phyloP scores from a whole-genome alignment of 2,113 vertebrate species.

The Atrichornis clamosus region DNA sequence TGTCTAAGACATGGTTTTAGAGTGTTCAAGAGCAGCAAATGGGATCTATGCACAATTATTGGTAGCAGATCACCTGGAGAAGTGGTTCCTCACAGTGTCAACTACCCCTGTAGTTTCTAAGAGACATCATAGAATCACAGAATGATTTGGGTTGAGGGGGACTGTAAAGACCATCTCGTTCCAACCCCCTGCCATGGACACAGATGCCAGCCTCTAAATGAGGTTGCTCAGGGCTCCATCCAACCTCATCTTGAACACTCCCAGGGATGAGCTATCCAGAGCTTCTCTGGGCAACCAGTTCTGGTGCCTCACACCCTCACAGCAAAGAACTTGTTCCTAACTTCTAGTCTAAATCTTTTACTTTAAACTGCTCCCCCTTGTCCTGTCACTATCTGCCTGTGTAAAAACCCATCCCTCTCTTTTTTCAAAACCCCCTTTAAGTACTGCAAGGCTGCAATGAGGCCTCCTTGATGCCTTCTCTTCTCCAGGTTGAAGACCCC shows the following conservation, averaged over 20 bases:
- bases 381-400: not conserved
- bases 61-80: not conserved
- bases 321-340: not conserved
- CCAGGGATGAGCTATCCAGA: not conserved
- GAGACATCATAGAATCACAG: not conserved
- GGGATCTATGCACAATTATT: not conserved
- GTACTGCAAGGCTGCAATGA: not conserved
- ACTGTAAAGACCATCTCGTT: accelerated
- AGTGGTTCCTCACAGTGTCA: not conserved
- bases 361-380: not conserved
- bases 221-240: not conserved
- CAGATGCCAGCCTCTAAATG: not conserved
- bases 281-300: not conserved
- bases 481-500: not conserved
- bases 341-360: not conserved
- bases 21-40: not conserved
- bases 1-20: not conserved
- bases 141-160: not conserved
- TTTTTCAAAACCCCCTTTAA: not conserved
- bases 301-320: not conserved
- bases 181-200: not conserved
- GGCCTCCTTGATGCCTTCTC: not conserved
- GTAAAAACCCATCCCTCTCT: too few relatives aligned
- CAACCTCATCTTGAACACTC: not conserved
- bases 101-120: not conserved